These are phyloP conservation scores for Philereme transversata DNA, from an alignment of 2,888 invertebrate species.

Conservation along the genomic window DNA sequence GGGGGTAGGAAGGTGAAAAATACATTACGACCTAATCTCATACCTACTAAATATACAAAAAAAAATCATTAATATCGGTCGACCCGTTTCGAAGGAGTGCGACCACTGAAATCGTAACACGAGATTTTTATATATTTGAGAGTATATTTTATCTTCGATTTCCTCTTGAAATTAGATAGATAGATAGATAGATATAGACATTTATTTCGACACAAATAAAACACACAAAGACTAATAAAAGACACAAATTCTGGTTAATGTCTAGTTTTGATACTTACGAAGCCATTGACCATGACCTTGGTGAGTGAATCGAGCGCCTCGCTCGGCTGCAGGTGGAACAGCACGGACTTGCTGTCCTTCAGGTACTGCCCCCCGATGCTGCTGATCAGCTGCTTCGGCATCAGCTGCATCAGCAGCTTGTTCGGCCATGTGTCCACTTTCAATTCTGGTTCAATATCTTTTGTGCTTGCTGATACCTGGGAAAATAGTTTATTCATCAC, in stretches of 20 bases:
- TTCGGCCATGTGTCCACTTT: conserved; percentile 97
- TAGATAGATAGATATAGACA: no score
- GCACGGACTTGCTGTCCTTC: conserved; percentile 96
- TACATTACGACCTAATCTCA: no score
- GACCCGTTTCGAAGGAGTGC: no score
- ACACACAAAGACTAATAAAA: no score
- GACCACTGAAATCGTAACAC: no score
- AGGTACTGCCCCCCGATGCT: conserved; percentile 94
- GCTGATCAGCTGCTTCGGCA: conserved; percentile 96
- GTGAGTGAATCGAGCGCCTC: conserved; percentile 94
- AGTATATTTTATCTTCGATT: no score
- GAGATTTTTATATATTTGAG: no score
- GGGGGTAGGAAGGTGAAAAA: no score
- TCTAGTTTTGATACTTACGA: conserved; percentile 85
- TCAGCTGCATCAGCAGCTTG: conserved; percentile 96
- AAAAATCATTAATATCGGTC: no score
- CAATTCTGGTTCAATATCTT: conserved; percentile 95
- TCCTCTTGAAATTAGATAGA: no score
- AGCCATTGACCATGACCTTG: conserved; percentile 96
- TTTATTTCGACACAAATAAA: no score
- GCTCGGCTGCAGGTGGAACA: conserved; percentile 93
- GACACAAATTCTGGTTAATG: neutral
- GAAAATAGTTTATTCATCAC: neutral
- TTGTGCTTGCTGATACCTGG: conserved; percentile 84
- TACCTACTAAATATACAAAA: no score